Evolutionary conservation across 2,797 vertebrate species (phyloP).

Genomic region (Linurgus olivaceus): DNA sequence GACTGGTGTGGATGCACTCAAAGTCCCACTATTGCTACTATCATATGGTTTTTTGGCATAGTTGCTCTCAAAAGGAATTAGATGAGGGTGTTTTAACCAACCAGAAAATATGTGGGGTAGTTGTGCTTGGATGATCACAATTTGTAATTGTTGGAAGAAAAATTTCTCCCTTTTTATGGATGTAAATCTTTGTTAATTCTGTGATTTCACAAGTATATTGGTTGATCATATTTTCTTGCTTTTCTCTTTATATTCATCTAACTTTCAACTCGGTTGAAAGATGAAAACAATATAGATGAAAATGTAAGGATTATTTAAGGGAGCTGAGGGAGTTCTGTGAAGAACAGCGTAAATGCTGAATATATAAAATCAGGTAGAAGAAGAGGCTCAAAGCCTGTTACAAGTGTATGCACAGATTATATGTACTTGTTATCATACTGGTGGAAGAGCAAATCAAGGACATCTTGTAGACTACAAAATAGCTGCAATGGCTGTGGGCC

Average conservation of each 20-base stretch:
- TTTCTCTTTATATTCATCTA: neutral
- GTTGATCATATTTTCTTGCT: neutral
- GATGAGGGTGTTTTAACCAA: neutral
- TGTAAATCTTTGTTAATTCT: neutral
- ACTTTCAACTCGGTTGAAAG: neutral
- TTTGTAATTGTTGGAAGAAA: neutral
- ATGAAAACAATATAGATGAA: neutral
- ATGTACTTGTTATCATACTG: constrained; percentile 43
- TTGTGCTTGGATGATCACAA: neutral
- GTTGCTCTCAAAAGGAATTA: neutral
- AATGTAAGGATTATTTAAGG: neutral
- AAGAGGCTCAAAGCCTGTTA: neutral
- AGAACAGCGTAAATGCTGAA: neutral
- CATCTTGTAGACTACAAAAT: constrained; percentile 58
- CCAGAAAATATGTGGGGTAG: neutral
- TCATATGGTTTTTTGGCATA: neutral
- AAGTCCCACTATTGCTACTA: neutral
- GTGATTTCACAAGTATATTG: neutral
- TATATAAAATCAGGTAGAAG: neutral
- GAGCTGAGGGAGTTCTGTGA: neutral
- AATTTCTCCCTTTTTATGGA: neutral
- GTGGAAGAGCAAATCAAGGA: constrained; percentile 67
- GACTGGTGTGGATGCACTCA: neutral
- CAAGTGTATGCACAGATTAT: neutral
- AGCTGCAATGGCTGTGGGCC: constrained; percentile 57